phyloP scores from a whole-genome alignment of 2,113 vertebrate genomes.

The Pelmatolapia mariae region DNA sequence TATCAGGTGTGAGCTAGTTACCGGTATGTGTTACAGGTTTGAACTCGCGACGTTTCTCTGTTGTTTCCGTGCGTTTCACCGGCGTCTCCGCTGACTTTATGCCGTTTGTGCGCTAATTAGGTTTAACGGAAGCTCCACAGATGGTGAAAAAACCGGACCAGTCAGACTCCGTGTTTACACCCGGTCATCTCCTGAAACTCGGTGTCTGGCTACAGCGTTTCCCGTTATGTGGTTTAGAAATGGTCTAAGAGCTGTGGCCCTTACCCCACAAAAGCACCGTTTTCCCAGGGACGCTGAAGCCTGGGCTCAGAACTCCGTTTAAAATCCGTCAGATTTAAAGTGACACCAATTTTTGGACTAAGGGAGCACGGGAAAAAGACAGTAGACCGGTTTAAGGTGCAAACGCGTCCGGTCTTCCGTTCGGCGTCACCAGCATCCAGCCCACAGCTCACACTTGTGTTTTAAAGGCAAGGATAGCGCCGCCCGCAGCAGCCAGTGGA shows the following conservation, averaged over 20 bases:
- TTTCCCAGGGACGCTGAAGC: background rate
- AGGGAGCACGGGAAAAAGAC: fast-evolving
- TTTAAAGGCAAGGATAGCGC: background rate
- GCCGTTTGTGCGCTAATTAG: background rate
- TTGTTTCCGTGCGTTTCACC: background rate
- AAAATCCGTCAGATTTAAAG: background rate
- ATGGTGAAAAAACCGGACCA: background rate
- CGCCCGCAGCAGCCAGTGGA: background rate
- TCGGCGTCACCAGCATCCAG: background rate
- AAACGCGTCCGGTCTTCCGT: background rate
- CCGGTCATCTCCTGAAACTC: background rate
- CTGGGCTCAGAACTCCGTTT: background rate
- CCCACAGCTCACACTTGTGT: background rate
- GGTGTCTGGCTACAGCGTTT: background rate
- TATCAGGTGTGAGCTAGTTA: background rate
- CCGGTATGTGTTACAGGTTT: background rate
- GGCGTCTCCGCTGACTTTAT: background rate
- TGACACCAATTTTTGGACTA: background rate
- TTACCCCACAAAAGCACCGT: background rate
- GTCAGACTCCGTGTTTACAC: background rate
- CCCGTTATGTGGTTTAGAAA: background rate
- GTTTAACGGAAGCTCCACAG: background rate
- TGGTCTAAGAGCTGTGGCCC: background rate
- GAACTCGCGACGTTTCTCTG: background rate
- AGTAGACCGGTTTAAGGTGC: fast-evolving